Conservation (phyloP, 92 coral and sea anemone genomes). For the Micromussa lordhowensis region DNA sequence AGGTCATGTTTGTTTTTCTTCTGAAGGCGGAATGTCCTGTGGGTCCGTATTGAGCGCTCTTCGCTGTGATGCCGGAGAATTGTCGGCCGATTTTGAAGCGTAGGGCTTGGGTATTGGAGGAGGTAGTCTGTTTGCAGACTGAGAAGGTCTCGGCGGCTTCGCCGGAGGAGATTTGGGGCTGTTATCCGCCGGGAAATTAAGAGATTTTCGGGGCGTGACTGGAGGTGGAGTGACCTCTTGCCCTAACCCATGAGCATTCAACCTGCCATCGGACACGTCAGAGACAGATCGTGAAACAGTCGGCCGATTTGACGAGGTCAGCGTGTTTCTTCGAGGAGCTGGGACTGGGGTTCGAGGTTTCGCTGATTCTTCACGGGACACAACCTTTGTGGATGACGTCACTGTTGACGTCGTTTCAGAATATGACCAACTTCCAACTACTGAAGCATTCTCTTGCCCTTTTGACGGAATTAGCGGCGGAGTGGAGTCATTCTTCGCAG, state of each 20-base stretch:
- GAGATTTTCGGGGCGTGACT: constrained; percentile 20
- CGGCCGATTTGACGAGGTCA: not conserved
- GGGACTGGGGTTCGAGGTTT: constrained; percentile 49
- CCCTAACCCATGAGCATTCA: not conserved
- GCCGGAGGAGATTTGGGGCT: constrained; percentile 29
- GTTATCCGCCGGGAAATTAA: not conserved
- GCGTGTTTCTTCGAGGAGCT: constrained; percentile 22
- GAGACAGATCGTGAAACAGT: constrained; percentile 29
- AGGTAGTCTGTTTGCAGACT: constrained; percentile 2
- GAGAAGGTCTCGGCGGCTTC: constrained; percentile 39
- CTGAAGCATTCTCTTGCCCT: not conserved
- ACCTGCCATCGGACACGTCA: constrained; percentile 11
- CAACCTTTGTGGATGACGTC: not conserved
- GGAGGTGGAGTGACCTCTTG: constrained; percentile 10
- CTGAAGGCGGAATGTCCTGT: constrained; percentile 11
- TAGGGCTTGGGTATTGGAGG: constrained; percentile 29
- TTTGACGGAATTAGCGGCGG: constrained; percentile 6
- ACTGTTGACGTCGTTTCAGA: constrained; percentile 4
- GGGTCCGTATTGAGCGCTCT: not conserved
- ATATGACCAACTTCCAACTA: not conserved
- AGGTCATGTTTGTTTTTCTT: constrained; percentile 15
- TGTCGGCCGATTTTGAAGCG: constrained; percentile 27
- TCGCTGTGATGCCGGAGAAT: constrained; percentile 2
- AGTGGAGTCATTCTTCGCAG: not conserved
- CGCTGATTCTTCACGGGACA: constrained; percentile 17